phyloP scores from a whole-genome alignment of 1,140 invertebrate genomes.

The Heliconius nattereri region DNA sequence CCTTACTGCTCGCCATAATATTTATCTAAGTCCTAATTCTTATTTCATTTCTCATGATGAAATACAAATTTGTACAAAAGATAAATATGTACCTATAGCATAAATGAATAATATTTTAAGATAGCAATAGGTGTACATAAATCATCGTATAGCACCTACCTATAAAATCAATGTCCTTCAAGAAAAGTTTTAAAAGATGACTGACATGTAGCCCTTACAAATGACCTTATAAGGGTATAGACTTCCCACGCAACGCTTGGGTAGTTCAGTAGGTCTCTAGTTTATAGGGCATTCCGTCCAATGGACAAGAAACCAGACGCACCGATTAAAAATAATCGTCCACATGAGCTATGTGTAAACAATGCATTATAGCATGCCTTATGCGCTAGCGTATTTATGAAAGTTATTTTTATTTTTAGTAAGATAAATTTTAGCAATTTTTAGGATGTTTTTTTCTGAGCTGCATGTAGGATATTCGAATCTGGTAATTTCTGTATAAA shows the following conservation, averaged over 20 bases:
- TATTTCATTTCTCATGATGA: too few species aligned
- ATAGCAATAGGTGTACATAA: too few species aligned
- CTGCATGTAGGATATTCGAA: too few species aligned
- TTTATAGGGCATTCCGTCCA: conserved; percentile 38
- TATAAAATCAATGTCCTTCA: background rate
- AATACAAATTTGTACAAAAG: too few species aligned
- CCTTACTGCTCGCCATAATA: too few species aligned
- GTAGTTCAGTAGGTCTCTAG: conserved; percentile 47
- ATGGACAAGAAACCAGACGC: conserved; percentile 42
- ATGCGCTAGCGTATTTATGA: conserved; percentile 23
- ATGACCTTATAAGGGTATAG: background rate
- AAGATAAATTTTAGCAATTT: too few species aligned
- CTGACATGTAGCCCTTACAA: background rate
- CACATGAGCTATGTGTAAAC: conserved; percentile 45
- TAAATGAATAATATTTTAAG: too few species aligned
- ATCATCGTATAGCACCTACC: background rate
- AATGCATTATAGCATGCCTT: conserved; percentile 42
- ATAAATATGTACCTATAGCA: too few species aligned
- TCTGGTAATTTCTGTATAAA: too few species aligned
- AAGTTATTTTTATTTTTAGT: background rate
- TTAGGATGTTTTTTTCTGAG: too few species aligned
- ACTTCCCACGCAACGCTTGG: conserved; percentile 22
- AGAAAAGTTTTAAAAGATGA: background rate
- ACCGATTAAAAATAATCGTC: conserved; percentile 46
- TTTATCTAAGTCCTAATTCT: too few species aligned